These are phyloP conservation scores for Callipepla californica DNA, from an alignment of 2,113 vertebrate genomes.

Conservation along the genomic window DNA sequence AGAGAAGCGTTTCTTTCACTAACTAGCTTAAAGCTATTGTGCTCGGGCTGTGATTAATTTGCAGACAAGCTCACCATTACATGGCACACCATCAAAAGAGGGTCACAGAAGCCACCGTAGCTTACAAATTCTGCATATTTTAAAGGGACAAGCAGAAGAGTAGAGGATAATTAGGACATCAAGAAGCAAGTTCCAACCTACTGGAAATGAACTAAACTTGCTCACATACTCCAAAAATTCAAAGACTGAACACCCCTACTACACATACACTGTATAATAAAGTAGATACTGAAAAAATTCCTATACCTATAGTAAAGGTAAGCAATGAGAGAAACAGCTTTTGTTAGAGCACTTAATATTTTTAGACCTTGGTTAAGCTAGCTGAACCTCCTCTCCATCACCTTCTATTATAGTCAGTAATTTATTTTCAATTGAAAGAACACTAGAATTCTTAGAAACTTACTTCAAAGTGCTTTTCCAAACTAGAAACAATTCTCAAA, in stretches of 20 bases:
- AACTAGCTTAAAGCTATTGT: not conserved
- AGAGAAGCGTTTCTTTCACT: not conserved
- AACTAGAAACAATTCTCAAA: not conserved
- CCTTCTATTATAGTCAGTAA: not conserved
- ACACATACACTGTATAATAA: not conserved
- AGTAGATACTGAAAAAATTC: not conserved
- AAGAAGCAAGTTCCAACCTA: not conserved
- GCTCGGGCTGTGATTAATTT: not conserved
- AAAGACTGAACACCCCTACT: not conserved
- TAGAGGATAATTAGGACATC: not conserved
- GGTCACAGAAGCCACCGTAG: not conserved
- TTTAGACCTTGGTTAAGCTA: not conserved
- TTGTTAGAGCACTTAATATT: not conserved
- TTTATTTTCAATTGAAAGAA: not conserved
- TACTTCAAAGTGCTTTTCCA: not conserved
- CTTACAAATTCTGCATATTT: not conserved
- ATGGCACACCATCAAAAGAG: not conserved
- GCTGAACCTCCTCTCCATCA: not conserved
- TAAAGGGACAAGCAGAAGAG: not conserved
- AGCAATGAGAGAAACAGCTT: not conserved
- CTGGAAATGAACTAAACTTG: accelerated
- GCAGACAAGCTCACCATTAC: not conserved
- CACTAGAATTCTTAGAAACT: not conserved
- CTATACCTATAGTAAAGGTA: not conserved
- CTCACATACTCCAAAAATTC: not conserved